These are phyloP conservation scores for Oryzias melastigma DNA, from an alignment of 2,113 vertebrate genomes.

Conservation along the genomic window DNA sequence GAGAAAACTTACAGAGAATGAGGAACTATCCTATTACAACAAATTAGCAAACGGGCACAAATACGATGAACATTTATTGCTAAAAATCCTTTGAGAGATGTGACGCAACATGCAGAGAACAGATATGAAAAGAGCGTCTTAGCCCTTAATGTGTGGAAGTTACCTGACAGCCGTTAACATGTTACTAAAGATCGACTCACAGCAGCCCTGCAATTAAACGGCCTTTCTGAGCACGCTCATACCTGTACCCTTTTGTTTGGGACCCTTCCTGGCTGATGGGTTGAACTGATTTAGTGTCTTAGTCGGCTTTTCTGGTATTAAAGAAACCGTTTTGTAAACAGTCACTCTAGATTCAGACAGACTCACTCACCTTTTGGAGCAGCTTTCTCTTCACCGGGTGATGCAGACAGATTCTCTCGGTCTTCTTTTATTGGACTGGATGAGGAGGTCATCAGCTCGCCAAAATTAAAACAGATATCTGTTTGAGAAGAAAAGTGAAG, in stretches of 20 bases:
- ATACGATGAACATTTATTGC: too few species aligned
- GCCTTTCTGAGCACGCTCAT: slow-evolving; percentile 14
- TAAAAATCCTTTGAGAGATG: too few species aligned
- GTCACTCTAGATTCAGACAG: background rate
- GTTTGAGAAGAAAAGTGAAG: too few species aligned
- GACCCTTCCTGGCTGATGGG: slow-evolving; percentile 2
- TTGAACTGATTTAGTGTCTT: slow-evolving; percentile 23
- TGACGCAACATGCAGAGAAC: too few species aligned
- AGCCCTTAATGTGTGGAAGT: background rate
- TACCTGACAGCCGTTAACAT: background rate
- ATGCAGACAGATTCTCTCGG: slow-evolving; percentile 5
- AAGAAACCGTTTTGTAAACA: background rate
- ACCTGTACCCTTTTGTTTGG: slow-evolving; percentile 11
- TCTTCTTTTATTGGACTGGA: background rate
- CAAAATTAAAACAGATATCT: background rate
- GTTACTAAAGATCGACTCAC: slow-evolving; percentile 1
- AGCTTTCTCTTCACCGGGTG: slow-evolving; percentile 10
- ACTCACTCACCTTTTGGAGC: slow-evolving; percentile 34
- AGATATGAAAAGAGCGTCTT: too few species aligned
- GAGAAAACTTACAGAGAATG: too few species aligned
- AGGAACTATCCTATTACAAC: too few species aligned
- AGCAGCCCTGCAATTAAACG: slow-evolving; percentile 17
- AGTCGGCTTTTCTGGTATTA: background rate
- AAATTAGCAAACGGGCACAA: too few species aligned
- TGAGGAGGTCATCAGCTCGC: background rate